Evolutionary conservation across 2,888 invertebrate genomes (phyloP), one percentile per base, ranked within the genome.

Genomic region (Antheraea yamamai): DNA sequence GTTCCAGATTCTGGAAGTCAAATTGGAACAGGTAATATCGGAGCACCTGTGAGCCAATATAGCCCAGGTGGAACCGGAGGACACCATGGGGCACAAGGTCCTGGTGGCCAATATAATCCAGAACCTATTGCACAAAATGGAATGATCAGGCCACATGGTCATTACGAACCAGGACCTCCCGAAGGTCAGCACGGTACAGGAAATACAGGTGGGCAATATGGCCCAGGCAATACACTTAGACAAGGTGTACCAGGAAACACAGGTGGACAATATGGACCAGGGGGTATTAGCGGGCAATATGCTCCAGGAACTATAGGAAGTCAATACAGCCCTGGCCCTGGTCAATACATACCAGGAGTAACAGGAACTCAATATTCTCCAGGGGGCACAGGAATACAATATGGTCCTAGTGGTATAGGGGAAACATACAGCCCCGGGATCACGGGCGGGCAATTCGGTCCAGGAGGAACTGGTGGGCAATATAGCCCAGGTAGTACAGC

Each of bases 371-470:
- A 75, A 71, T 73, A 64, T 72, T 16, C 4, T 12, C 30, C 61
- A 35, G 73, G 58, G 2, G 75, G 72, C 10, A 47, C 77, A 18
- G 77, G 78, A 26, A 75, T 78, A 74, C 78, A 77, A 51, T 78
- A 79, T 51, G 74, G 75, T 1, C 72, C 77, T 75, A 52, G 74
- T 4, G 77, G 77, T 14, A 58, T 77, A 10, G 77, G 71, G 4
- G 81, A 76, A 26, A 79, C 79, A 75, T 79, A 78, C 71, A 76
- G 74, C 18, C 77, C 71, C 7, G 75, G 58, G 0, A 61, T 72
- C 7, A 55, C 72, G 2, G 71, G 74, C 1, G 70, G 73, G 8
- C 70, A 72, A 26, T 64, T 58, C 6, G 58, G 58, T 51, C 61
- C 74, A 18, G 75, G 64, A 0, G 76, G 77, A 1, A 16, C 70